Conservation (phyloP, 2,113 vertebrate genomes). For the Thymallus thymallus region DNA sequence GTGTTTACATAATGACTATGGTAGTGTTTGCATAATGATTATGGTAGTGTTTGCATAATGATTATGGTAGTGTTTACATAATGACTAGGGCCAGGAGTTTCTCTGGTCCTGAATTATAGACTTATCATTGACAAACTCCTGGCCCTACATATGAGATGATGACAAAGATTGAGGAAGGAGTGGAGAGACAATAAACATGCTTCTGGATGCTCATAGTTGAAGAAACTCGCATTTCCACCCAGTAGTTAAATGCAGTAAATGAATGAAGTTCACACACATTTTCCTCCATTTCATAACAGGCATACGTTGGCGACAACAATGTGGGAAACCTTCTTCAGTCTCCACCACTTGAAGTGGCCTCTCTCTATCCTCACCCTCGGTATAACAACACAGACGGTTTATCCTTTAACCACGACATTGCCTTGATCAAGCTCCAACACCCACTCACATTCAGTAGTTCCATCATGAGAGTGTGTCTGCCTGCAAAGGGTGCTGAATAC, state of each 20-base stretch:
- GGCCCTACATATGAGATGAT: no score
- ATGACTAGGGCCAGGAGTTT: rapidly evolving
- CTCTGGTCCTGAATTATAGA: no score
- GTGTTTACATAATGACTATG: no score
- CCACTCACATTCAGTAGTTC: constrained; percentile 47
- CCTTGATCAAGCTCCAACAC: constrained; percentile 52
- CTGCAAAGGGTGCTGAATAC: constrained; percentile 28
- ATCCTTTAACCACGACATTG: constrained; percentile 63
- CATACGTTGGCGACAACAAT: not conserved
- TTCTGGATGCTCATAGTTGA: not conserved
- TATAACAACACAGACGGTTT: not conserved
- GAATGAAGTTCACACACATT: not conserved
- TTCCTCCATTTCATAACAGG: not conserved
- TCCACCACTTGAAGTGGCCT: not conserved
- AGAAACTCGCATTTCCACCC: not conserved
- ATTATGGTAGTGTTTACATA: no score
- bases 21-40: no score
- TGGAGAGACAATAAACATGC: not conserved
- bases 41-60: no score
- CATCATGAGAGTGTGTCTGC: constrained; percentile 70
- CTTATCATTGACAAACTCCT: no score
- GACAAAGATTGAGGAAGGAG: no score
- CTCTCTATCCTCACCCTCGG: constrained; percentile 54
- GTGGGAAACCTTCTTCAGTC: not conserved
- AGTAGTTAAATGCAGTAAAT: no score